Conservation (phyloP, 2,113 vertebrate genomes). For the Salvator merianae region DNA sequence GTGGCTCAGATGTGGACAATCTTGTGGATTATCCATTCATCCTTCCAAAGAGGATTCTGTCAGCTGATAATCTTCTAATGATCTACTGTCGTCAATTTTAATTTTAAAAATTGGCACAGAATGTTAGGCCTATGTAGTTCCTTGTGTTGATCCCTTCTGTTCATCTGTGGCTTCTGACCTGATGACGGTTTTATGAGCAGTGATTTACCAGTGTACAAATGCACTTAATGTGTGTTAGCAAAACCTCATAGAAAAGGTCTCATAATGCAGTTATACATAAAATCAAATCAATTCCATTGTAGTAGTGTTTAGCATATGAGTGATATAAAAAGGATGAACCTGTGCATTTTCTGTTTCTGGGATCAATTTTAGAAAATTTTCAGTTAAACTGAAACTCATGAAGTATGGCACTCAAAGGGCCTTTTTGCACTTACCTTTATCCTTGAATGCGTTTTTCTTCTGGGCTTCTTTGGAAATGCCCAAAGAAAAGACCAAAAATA, state of each 20-base stretch:
- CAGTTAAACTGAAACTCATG: too few relatives aligned
- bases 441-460: too few relatives aligned
- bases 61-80: too few relatives aligned
- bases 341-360: background rate
- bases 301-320: background rate
- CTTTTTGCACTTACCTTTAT: too few relatives aligned
- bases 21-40: background rate
- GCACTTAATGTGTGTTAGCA: background rate
- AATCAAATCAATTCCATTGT: background rate
- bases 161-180: background rate
- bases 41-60: background rate
- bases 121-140: background rate
- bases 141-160: background rate
- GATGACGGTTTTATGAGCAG: background rate
- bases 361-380: background rate
- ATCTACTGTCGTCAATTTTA: background rate
- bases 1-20: too few relatives aligned
- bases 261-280: background rate
- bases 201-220: background rate
- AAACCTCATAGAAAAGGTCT: background rate
- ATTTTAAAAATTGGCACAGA: background rate
- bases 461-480: too few relatives aligned
- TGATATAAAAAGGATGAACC: background rate
- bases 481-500: background rate
- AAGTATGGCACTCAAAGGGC: background rate